Base-by-base conservation (phyloP, 1,140 invertebrate genomes). In the Thaumatotibia leucotreta region DNA sequence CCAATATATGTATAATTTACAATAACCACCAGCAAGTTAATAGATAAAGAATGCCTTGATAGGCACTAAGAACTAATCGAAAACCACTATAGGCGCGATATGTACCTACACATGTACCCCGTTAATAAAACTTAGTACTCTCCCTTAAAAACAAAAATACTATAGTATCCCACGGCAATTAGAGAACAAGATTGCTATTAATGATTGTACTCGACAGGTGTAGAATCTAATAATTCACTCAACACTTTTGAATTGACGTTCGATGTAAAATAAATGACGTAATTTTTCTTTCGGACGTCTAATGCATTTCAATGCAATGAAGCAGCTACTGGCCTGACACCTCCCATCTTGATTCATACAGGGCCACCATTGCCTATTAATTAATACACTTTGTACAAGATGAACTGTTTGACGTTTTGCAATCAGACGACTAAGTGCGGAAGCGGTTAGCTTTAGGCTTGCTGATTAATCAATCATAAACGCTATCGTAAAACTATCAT, bases 381-480 rank as follows among this genome's bases (percentile, higher is more conserved):
- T 58, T 27, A 20, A 58, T 14, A 17, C 52, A 58, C 39, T 45
- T 52, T 31, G 52, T 67, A 52, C 20, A 61, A 68, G 68, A 63
- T 52, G 39, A 70, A 54, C 29, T 64, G 63, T 63, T 54, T 31
- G 33, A 62, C 70, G 72, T 75, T 76, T 80, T 70, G 73, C 78
- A 78, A 80, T 75, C 66, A 72, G 50, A 69, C 66, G 70, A 73
- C 72, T 75, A 80, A 76, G 73, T 71, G 69, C 78, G 79, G 79
- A 79, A 80, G 79, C 71, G 74, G 74, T 77, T 74, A 72, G 70
- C 45, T 73, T 74, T 66, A 32, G 72, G 64, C 61, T 71, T 69
- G 71, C 62, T 79, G 75, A 80, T 76, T 79, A 77, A 81, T 81
- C 75, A 81, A 77, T 81, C 76, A 81, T 77, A 74, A 75, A 76